Percentiles rank a stretch among this genome's conserved stretches.
Evolutionary conservation across 1,140 invertebrate genomes (phyloP).

Genomic region (Antheraea mylitta): DNA sequence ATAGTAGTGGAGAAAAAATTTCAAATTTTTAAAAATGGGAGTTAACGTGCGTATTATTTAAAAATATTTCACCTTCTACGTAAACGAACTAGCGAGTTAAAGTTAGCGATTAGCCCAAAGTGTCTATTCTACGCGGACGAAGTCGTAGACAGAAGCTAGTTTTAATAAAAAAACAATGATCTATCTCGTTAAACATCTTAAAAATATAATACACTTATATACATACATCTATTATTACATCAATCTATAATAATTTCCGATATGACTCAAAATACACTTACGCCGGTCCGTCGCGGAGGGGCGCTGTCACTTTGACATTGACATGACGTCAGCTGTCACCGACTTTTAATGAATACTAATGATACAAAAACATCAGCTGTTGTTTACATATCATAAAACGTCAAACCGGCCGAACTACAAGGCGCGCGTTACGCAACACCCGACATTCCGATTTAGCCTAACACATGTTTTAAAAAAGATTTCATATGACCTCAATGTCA

Average conservation of each 20-base stretch:
- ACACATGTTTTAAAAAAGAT: neutral
- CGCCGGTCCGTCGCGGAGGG: neutral
- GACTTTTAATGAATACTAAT: constrained; percentile 12
- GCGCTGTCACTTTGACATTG: constrained; percentile 12
- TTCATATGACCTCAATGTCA: neutral
- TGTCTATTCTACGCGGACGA: too few species aligned
- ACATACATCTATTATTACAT: neutral
- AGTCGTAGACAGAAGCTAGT: too few species aligned
- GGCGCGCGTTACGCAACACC: neutral
- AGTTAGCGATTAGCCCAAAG: too few species aligned
- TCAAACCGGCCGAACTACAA: neutral
- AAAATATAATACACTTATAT: neutral
- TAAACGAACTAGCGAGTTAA: too few species aligned
- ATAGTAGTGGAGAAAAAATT: too few species aligned
- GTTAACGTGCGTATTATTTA: too few species aligned
- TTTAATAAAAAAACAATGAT: too few species aligned
- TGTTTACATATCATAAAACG: constrained; percentile 8
- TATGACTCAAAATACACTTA: constrained; percentile 2
- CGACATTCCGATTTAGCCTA: neutral
- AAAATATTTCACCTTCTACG: too few species aligned
- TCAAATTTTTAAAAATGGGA: too few species aligned
- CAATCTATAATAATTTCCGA: neutral
- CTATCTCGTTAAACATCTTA: too few species aligned
- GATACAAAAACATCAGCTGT: constrained; percentile 11
- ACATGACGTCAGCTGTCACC: constrained; percentile 10